Evolutionary conservation across 1,140 invertebrate species (phyloP).

Genomic region (Drosophila sp.): DNA sequence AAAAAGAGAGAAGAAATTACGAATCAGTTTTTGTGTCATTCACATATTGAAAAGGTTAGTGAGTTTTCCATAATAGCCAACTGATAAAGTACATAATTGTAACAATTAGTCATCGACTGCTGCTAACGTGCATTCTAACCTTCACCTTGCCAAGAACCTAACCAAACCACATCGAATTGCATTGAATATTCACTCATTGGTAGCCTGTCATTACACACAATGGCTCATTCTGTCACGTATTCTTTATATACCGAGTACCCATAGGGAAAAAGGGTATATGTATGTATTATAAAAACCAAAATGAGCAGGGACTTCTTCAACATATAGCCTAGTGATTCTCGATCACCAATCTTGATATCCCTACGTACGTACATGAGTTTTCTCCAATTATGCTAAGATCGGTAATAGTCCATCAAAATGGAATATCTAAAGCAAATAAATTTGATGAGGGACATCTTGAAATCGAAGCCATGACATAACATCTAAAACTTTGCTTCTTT

Average conservation of each 20-base stretch:
- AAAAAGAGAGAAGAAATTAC: constrained; percentile 3
- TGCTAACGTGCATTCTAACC: constrained; percentile 24
- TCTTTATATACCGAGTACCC: neutral
- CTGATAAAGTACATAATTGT: neutral
- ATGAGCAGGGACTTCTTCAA: too few species aligned
- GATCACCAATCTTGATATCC: too few species aligned
- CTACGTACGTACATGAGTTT: too few species aligned
- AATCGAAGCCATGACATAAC: neutral
- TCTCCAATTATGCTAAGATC: too few species aligned
- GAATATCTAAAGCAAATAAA: too few species aligned
- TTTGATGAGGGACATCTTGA: neutral
- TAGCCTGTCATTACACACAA: neutral
- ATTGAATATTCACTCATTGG: constrained; percentile 19
- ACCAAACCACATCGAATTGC: constrained; percentile 27
- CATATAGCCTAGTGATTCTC: too few species aligned
- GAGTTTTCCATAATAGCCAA: neutral
- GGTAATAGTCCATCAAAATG: neutral
- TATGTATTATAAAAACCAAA: neutral
- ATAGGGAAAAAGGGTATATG: neutral
- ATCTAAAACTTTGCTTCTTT: constrained; percentile 12
- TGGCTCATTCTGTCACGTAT: constrained; percentile 3
- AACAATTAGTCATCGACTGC: constrained; percentile 33
- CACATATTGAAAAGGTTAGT: constrained; percentile 11
- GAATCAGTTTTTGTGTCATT: constrained; percentile 5
- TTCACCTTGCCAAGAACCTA: constrained; percentile 39